Percentiles rank a stretch among this genome's conserved stretches.
phyloP scores from a whole-genome alignment of 2,113 vertebrate genomes.

The Sturnus vulgaris region DNA sequence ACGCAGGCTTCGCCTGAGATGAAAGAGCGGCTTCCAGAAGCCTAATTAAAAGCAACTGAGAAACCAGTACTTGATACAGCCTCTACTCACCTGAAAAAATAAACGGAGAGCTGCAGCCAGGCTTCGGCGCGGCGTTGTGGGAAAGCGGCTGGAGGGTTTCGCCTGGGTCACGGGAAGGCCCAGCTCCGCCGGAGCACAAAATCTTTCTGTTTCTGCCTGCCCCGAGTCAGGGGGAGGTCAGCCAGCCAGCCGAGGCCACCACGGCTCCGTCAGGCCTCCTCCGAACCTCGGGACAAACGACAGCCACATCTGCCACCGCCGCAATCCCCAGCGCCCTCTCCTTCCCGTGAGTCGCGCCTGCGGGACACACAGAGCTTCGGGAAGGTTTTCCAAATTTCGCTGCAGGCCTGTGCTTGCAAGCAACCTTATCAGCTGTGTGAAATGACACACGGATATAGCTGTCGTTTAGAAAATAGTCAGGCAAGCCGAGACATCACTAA shows the following conservation, averaged over 20 bases:
- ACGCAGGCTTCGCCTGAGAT: slow-evolving; percentile 78
- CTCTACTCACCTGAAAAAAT: slow-evolving; percentile 95
- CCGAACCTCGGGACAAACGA: neutral
- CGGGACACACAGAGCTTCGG: neutral
- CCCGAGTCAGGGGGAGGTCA: slow-evolving; percentile 76
- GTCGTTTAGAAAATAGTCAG: neutral
- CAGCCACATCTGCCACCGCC: rapidly evolving
- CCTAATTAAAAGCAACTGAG: slow-evolving; percentile 93
- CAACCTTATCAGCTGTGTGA: neutral
- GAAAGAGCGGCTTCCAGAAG: slow-evolving; percentile 87
- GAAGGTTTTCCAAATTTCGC: neutral
- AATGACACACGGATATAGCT: rapidly evolving
- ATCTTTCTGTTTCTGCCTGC: slow-evolving; percentile 71
- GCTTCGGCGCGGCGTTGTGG: slow-evolving; percentile 70
- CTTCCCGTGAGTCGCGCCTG: rapidly evolving
- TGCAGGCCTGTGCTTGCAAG: rapidly evolving
- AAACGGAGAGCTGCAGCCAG: slow-evolving; percentile 77
- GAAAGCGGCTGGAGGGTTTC: slow-evolving; percentile 72
- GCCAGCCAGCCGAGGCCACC: slow-evolving; percentile 58
- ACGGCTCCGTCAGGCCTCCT: neutral
- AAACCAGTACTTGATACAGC: slow-evolving; percentile 83
- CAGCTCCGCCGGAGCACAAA: slow-evolving; percentile 67
- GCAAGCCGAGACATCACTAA: neutral
- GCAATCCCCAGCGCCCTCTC: rapidly evolving
- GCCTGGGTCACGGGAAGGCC: slow-evolving; percentile 78